Evolutionary conservation across 1,140 invertebrate species (phyloP), one percentile per base, ranked within the genome.

Genomic region (Drosophila pandora): DNA sequence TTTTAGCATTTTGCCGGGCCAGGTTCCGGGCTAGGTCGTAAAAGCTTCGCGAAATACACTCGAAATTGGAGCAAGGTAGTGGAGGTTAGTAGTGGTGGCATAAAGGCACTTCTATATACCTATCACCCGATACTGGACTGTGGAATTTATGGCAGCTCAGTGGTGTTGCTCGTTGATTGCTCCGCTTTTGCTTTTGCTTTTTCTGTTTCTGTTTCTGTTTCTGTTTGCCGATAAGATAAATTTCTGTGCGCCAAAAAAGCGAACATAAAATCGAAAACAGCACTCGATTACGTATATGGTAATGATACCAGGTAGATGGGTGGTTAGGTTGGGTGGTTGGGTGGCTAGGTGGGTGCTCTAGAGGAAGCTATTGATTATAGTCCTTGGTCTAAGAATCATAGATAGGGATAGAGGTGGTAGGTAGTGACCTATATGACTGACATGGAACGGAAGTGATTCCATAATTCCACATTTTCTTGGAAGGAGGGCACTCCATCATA

Each of bases 141-240:
- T 69, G 64, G 67, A 70, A 70, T 70, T 70, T 70, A 70, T 70
- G 67, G 67, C 10, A 37, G 34, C 34, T 22, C 34, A 17, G 28
- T 30, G 10, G 32, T 13, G 23, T 52, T 43, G 59, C 25, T 17
- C 61, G 32, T 64, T 63, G 61, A 67, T 87, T 65, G 77, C 64
- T 79, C 34, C 67, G 67, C 62, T 63, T 56, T 72, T 45, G 56
- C 65, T 17, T 17, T 17, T 17, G 0, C 17, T 17, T 0, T 17
- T 17, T 17, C 17, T 17, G 17, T 17, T 17, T 17, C 17, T 17
- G 17, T 17, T 17, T 17, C 17, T 17, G 17, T 17, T 17, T 17
- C 17, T 69, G 73, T 76, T 68, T 68, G 73, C 48, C 76, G 83
- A 87, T 88, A 88, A 87, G 83, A 87, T 88, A 87, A 87, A 68